These are phyloP conservation scores for Lineus longissimus DNA, from an alignment of 1,140 invertebrate genomes.

Conservation along the genomic window DNA sequence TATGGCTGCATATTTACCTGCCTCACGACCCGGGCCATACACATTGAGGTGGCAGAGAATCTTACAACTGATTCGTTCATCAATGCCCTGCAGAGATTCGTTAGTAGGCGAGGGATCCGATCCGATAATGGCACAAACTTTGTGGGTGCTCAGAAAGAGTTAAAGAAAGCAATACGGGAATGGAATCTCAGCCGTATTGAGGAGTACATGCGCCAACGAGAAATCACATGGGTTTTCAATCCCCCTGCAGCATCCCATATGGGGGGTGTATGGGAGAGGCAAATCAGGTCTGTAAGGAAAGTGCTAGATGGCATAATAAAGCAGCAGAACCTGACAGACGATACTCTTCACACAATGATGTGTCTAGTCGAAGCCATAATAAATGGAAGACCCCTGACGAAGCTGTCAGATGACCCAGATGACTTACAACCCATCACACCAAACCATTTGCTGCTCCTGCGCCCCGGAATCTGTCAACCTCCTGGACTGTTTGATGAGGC, in stretches of 20 bases:
- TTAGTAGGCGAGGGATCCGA: constrained; percentile 18
- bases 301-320: neutral
- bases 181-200: constrained; percentile 12
- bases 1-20: constrained; percentile 21
- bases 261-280: constrained; percentile 13
- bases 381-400: constrained; percentile 3
- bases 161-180: constrained; percentile 4
- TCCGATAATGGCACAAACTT: constrained; percentile 22
- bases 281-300: constrained; percentile 11
- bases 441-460: constrained; percentile 7
- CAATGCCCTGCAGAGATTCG: constrained; percentile 18
- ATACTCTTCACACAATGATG: neutral
- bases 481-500: constrained; percentile 1
- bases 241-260: constrained; percentile 11
- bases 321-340: constrained; percentile 8
- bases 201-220: neutral
- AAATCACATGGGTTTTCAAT: constrained; percentile 47
- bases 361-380: constrained; percentile 6
- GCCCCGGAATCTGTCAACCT: neutral
- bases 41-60: constrained; percentile 20
- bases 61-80: constrained; percentile 23
- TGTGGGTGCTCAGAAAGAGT: constrained; percentile 14
- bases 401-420: neutral
- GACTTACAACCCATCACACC: constrained; percentile 4
- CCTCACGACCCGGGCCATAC: constrained; percentile 14